phyloP scores from a whole-genome alignment of 2,888 invertebrate species.

The Acanthosoma haemorrhoidale region DNA sequence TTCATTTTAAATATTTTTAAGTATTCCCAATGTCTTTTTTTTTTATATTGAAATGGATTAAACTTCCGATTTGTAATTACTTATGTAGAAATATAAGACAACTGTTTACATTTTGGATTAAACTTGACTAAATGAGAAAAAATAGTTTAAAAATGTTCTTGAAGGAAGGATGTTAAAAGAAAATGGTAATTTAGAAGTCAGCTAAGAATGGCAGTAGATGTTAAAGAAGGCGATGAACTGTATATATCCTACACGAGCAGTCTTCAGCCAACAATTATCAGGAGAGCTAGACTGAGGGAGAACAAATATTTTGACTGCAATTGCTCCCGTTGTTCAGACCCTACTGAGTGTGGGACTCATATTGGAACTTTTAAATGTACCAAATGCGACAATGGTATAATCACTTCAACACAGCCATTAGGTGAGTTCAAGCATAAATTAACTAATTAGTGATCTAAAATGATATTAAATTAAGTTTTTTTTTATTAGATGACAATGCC shows the following conservation, averaged over 20 bases:
- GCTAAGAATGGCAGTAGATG: conserved; percentile 57
- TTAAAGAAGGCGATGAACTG: conserved; percentile 60
- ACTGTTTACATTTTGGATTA: no score
- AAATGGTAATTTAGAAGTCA: neutral
- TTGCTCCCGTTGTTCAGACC: conserved; percentile 70
- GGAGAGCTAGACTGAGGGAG: conserved; percentile 62
- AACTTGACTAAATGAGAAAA: no score
- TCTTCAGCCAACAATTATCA: conserved; percentile 62
- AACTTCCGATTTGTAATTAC: no score
- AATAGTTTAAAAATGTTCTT: no score
- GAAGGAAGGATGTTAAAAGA: no score
- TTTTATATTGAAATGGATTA: no score
- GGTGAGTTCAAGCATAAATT: conserved; percentile 31
- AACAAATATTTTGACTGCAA: conserved; percentile 76
- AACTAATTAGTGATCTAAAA: neutral
- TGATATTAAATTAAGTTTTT: no score
- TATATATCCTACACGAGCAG: conserved; percentile 72
- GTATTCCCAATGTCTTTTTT: no score
- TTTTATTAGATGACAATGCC: conserved; percentile 52
- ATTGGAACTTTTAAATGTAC: conserved; percentile 74
- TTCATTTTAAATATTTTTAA: no score
- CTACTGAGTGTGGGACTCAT: conserved; percentile 73
- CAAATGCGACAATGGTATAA: conserved; percentile 59
- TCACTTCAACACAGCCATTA: conserved; percentile 41
- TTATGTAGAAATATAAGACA: no score